Evolutionary conservation across 1,140 invertebrate genomes (phyloP), one percentile per base, ranked within the genome.

Genomic region (Lasioglossum albipes): DNA sequence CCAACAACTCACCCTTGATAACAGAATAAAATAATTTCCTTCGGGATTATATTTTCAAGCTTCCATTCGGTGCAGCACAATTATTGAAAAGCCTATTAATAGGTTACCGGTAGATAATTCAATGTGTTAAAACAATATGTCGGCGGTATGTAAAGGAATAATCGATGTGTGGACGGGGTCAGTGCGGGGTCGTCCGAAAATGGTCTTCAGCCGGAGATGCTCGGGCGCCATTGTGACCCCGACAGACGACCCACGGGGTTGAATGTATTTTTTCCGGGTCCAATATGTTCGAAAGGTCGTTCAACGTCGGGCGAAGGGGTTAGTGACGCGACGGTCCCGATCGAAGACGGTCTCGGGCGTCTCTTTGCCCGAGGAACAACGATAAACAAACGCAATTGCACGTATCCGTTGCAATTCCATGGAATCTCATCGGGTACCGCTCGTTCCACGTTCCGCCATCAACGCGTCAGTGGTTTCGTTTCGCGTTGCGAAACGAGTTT

Each of bases 401-500:
- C 74, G 42, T 77, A 77, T 52, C 36, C 62, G 41, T 22, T 68
- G 68, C 75, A 71, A 73, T 79, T 42, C 31, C 61, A 36, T 36
- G 70, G 65, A 59, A 73, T 79, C 77, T 73, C 70, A 73, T 79
- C 52, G 69, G 59, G 22, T 12, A 13, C 2, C 54, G 52, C 68
- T 52, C 45, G 68, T 71, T 27, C 45, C 52, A 27, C 61, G 76
- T 57, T 70, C 45, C 59, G 59, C 57, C 76, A 73, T 79, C 61
- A 79, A 73, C 76, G 61, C 76, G 59, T 79, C 76, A 52, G 45
- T 41, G 69, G 45, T 73, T 73, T 65, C 49, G 75, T 76, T 31
- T 41, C 65, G 42, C 36, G 31, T 41, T 16, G 65, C 62, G 77
- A 73, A 73, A 79, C 62, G 77, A 74, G 77, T 79, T 79, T 74